phyloP scores from a whole-genome alignment of 2,888 invertebrate genomes.

The Clistopyga incitator region DNA sequence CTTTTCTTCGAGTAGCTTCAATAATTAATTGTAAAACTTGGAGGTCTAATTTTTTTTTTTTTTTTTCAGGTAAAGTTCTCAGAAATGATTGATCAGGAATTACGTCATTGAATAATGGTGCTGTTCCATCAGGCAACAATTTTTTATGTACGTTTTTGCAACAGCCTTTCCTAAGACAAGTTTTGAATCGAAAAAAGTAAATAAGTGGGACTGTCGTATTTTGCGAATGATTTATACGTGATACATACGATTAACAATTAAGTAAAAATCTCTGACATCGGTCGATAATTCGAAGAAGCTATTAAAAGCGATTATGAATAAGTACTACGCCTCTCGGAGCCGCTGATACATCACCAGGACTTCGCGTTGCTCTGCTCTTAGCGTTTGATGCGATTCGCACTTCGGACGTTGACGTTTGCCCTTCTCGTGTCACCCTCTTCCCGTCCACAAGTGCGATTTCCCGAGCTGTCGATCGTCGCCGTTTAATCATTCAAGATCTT shows the following conservation, averaged over 20 bases:
- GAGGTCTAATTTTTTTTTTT: no score
- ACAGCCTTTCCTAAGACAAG: neutral
- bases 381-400: slow-evolving; percentile 3
- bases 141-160: neutral
- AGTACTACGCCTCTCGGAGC: neutral
- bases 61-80: no score
- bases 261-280: neutral
- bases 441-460: slow-evolving; percentile 49
- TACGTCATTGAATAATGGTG: no score
- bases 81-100: no score
- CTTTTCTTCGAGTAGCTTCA: no score
- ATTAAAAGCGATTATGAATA: slow-evolving; percentile 1
- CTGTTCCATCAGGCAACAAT: neutral
- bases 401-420: slow-evolving; percentile 27
- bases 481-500: slow-evolving; percentile 62
- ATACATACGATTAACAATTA: neutral
- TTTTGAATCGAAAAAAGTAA: neutral
- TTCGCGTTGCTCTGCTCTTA: neutral
- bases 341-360: neutral
- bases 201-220: neutral
- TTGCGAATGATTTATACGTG: neutral
- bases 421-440: slow-evolving; percentile 40
- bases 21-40: no score
- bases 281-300: slow-evolving; percentile 20
- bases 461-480: slow-evolving; percentile 61